phyloP scores from a whole-genome alignment of 2,113 vertebrate genomes.

The Amblyopsis rosae region DNA sequence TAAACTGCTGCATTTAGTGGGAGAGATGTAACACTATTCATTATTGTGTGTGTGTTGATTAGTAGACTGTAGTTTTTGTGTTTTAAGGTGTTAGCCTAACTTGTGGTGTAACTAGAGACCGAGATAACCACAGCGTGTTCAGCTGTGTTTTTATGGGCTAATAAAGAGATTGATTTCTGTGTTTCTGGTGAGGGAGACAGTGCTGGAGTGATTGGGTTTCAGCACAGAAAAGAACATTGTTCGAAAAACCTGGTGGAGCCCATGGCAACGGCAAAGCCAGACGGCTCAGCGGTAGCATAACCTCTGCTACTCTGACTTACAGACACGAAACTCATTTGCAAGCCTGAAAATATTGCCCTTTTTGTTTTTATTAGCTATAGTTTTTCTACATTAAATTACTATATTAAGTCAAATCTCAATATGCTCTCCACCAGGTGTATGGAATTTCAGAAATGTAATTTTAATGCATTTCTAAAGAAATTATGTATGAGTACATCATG shows the following conservation, averaged over 20 bases:
- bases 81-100: background rate
- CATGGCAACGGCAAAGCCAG: slow-evolving; percentile 68
- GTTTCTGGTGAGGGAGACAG: slow-evolving; percentile 48
- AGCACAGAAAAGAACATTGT: slow-evolving; percentile 73
- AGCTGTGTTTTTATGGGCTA: slow-evolving; percentile 8
- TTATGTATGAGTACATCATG: background rate
- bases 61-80: background rate
- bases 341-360: slow-evolving; percentile 9
- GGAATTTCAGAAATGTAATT: too few species aligned
- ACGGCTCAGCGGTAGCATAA: slow-evolving; percentile 32
- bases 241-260: slow-evolving; percentile 60
- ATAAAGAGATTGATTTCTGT: slow-evolving; percentile 50
- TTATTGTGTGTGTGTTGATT: slow-evolving; percentile 18
- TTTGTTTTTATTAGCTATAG: slow-evolving; percentile 45
- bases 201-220: slow-evolving; percentile 66
- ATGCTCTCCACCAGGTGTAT: slow-evolving; percentile 21
- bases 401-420: slow-evolving; percentile 38
- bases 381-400: slow-evolving; percentile 40
- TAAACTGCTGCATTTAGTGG: slow-evolving; percentile 8
- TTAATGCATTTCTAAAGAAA: too few species aligned
- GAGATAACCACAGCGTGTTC: slow-evolving; percentile 10
- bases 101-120: slow-evolving; percentile 13
- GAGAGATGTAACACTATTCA: background rate
- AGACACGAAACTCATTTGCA: background rate
- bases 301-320: slow-evolving; percentile 18